Evolutionary conservation across 1,140 invertebrate genomes (phyloP), one percentile per base, ranked within the genome.

Genomic region (Agraylea sexmaculata): DNA sequence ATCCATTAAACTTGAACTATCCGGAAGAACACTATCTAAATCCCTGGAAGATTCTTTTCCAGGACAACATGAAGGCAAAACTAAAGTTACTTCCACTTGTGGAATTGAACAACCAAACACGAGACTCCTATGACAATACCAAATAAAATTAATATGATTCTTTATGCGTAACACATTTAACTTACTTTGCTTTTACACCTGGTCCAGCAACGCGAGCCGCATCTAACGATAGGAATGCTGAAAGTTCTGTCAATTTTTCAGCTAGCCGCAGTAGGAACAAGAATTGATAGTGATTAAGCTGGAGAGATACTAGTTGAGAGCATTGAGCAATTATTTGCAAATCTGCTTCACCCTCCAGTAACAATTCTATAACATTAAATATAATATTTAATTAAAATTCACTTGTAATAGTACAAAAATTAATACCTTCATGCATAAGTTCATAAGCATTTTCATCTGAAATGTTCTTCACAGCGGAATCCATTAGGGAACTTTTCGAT

Each of bases 241-340:
- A 70, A 62, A 91, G 66, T 56, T 87, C 82, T 2, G 80, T 71
- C 4, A 89, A 52, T n/a, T 81, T 74, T 63, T 96, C 90, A 16
- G 80, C 68, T 31, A 92, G 65, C 31, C 90, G 68, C 52, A 93
- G 60, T 17, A 95, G 59, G 60, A 95, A 94, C 33, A 95, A 68
- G 60, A 83, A 83, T 65, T 95, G 91, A 61, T 87, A 91, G 62
- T 95, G 90, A 68, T 90, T 93, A 22, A 92, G 68, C 59, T 93
- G 88, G 2, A 89, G 59, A 46, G 82, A 87, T 27, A 85, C 77
- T 49, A 88, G 62, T 57, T 83, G 86, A 10, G 77, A 77, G 36
- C 87, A 75, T 39, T 85, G 73, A 0, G 75, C 78, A 16, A 86
- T 71, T 1, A 74, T 74, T 54, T 79, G 75, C 51, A 80, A 69